These are phyloP conservation scores for Glaucomys volans DNA, from an alignment of 2,113 vertebrate genomes.

Conservation along the genomic window DNA sequence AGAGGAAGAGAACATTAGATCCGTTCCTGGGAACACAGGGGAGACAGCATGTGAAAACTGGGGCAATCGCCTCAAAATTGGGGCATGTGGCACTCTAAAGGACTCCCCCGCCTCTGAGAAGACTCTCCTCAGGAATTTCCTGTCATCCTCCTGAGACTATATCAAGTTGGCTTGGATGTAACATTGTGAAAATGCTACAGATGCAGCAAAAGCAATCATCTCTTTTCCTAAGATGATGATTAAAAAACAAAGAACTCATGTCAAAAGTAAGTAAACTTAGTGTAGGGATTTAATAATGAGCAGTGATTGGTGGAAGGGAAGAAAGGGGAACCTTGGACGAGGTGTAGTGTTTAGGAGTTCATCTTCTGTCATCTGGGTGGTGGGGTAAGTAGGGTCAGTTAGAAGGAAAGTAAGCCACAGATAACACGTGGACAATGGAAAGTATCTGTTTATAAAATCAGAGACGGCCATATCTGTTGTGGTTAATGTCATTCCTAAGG, in stretches of 20 bases:
- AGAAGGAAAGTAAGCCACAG: constrained; percentile 39
- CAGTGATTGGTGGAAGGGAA: neutral
- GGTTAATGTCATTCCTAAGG: neutral
- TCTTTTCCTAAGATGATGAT: constrained; percentile 5
- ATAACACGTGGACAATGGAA: constrained; percentile 3
- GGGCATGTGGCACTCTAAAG: neutral
- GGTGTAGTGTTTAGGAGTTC: neutral
- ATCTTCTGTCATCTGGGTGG: neutral
- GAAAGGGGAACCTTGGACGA: neutral
- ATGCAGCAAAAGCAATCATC: neutral
- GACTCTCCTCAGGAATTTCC: constrained; percentile 11
- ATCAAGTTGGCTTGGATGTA: neutral
- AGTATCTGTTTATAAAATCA: neutral
- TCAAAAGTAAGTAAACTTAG: neutral
- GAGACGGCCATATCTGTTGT: neutral
- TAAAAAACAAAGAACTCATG: constrained; percentile 17
- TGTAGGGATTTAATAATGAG: neutral
- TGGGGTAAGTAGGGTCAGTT: neutral
- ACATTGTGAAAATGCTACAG: constrained; percentile 2
- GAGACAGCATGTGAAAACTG: constrained; percentile 61
- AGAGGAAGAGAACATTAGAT: constrained; percentile 9
- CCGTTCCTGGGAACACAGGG: neutral
- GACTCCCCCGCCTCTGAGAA: neutral
- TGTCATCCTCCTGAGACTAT: neutral
- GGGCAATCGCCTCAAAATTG: constrained; percentile 43